Base-by-base conservation (phyloP, 2,888 invertebrate genomes). In the Zeuzera pyrina region DNA sequence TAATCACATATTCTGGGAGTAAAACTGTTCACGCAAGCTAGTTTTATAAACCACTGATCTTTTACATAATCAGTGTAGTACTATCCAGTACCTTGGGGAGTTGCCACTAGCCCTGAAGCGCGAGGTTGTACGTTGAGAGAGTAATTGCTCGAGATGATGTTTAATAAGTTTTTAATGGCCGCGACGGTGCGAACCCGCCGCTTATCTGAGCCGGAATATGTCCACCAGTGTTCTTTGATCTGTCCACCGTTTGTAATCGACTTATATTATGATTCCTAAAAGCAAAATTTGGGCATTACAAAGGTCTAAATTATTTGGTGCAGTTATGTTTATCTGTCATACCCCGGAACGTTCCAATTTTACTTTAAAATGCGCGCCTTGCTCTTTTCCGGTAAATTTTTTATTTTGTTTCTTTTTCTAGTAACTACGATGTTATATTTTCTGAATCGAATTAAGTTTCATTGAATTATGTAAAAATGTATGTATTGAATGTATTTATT, bases 151-250 rank as follows among this genome's bases (percentile, higher is more conserved):
- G 86, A 84, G 86, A 86, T 86, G 85, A 86, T 86, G 86, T 87
- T 86, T 87, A 87, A 87, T 86, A 86, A 87, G 85, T 87, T 87
- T 87, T 87, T 87, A 87, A 87, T 87, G 85, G 86, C 84, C 68
- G 69, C 73, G 65, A 69, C 70, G 73, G 58, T 52, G 59, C 59
- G 64, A 57, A 58, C 61, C 64, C 58, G 59, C 42, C 67, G 70
- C 61, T 76, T 73, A 78, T 68, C 61, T 60, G 52, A 54, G 51
- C 54, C 66, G 59, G 52, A 66, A 70, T 61, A 53, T 60, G 62
- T 57, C 47, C 39, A 55, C 65, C 63, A 59, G 34, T 43, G 38
- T 45, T 39, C 42, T 38, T 32, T 12, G 12, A 1, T 15, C 11
- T 26, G 30, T 29, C 24, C n/a, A n/a, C n/a, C n/a, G n/a, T n/a